Base-by-base conservation (phyloP, 2,797 vertebrate genomes). In the Hozukius guyotensis region DNA sequence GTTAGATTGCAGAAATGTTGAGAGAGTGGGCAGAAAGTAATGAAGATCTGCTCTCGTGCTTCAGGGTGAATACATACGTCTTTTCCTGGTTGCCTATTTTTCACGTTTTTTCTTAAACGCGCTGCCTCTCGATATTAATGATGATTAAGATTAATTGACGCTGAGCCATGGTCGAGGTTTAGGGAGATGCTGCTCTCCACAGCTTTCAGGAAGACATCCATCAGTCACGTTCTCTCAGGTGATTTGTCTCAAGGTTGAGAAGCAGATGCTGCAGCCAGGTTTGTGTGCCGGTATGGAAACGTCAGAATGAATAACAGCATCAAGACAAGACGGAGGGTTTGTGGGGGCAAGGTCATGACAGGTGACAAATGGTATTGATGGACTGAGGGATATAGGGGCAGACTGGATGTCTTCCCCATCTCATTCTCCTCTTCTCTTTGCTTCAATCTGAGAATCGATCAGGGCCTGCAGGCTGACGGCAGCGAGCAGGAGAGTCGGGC, bases 281-380 rank as follows among this genome's bases (percentile, higher is more conserved):
- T 85, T 81, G 55, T 78, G 77, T 75, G 73, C 77, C 62, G 60
- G 52, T 72, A 82, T 82, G 75, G 74, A 74, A 80, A 83, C 11
- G 46, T 86, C 74, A 27, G 64, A 75, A 80, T 87, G 88, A 93
- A 71, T 81, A 84, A 89, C 78, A 11, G 59, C 79, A 67, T 60
- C 56, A 49, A 62, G 84, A 88, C 72, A 72, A 78, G 80, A 86
- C 59, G 2, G 71, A 38, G 75, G 77, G 84, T 78, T 29, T 66
- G 61, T 18, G 6, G 46, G 84, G 85, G 82, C 77, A 29, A 78
- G 70, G 82, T 76, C 70, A 3, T 73, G 91, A 87, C 90, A 77
- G 87, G 60, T 88, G 89, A 88, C 88, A 81, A 82, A 87, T 88
- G 38, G 83, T 87, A 85, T 89, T 84, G 87, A 92, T 83, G 77